A percentile compares a stretch with the other conserved stretches of the same genome.
Evolutionary conservation across 53 echinoderm and acorn worm species (phyloP).

Genomic region (Astropecten irregularis): DNA sequence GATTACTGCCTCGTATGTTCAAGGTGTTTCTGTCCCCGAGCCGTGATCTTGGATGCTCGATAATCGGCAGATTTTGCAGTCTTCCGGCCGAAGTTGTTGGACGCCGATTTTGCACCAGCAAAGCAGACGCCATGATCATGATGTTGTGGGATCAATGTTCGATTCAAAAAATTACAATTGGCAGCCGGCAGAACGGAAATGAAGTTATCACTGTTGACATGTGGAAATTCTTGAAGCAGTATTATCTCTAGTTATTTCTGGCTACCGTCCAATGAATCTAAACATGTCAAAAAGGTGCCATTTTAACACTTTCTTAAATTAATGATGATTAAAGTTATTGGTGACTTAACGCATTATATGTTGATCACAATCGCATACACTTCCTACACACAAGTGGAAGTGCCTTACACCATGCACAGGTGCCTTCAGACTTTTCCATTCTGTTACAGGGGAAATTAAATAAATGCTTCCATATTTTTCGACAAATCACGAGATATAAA

Average conservation of each 20-base stretch:
- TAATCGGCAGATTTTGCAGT: conserved; percentile 79
- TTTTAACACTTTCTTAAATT: not conserved
- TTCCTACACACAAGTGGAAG: not conserved
- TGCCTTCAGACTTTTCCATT: conserved; percentile 38
- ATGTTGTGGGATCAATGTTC: not conserved
- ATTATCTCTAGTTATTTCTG: too few relatives aligned
- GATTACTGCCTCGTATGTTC: conserved; percentile 76
- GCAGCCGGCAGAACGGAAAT: too few relatives aligned
- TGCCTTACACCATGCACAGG: not conserved
- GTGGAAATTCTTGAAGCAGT: too few relatives aligned
- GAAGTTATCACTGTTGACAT: too few relatives aligned
- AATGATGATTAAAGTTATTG: not conserved
- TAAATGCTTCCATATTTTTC: not conserved
- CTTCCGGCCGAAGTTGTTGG: conserved; percentile 59
- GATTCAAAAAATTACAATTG: too few relatives aligned
- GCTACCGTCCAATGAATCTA: not conserved
- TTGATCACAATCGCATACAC: not conserved
- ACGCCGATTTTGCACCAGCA: conserved; percentile 60
- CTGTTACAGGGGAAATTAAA: not conserved
- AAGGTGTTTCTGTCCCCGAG: conserved; percentile 75
- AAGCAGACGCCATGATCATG: conserved; percentile 66
- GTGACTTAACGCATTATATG: conserved; percentile 16
- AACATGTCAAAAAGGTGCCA: not conserved
- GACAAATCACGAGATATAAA: not conserved
- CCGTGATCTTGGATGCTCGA: conserved; percentile 84